Evolutionary conservation across 2,888 invertebrate species (phyloP), one percentile per base, ranked within the genome.

Genomic region (Malacosoma neustria): DNA sequence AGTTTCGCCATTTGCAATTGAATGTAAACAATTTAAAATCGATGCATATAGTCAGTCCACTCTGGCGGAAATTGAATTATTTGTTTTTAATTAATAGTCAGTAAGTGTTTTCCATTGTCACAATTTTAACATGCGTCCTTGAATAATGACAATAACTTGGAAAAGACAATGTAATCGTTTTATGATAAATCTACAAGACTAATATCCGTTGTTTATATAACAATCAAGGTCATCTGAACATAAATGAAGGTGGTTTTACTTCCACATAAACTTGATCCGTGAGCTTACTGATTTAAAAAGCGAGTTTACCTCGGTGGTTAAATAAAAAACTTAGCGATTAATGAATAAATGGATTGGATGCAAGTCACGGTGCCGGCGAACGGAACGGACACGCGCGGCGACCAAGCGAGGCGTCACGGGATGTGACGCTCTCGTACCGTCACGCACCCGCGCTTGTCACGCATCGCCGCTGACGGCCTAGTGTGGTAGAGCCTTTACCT

Each of bases 351-450:
- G 65, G 58, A 69, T 66, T 63, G 68, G 66, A 76, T 68, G 65
- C 72, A 65, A 74, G 75, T 70, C 73, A 74, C 70, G 68, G 65
- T 62, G 71, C 59, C 70, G 66, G 67, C 69, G 71, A 72, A 74
- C 76, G 80, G 77, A 76, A 72, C 80, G 70, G 82, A 77, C 73
- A 77, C 73, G 79, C 71, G 61, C 67, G 51, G 58, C 55, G 61
- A 48, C 56, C 61, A 54, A 58, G 60, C 66, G 61, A 48, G 54
- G 48, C 66, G 71, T 72, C 74, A 69, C 72, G 70, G 67, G 66
- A 60, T 57, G 60, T 64, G 72, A 66, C 72, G 69, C 13, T 29
- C 29, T 14, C 22, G 13, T 11, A 11, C 33, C 32, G 32, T 12
- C 33, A 30, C 35, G 35, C 32, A 15, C 49, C 37, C 42, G 43